phyloP scores from a whole-genome alignment of 2,888 invertebrate genomes.

The Chalcosyrphus nemorum region DNA sequence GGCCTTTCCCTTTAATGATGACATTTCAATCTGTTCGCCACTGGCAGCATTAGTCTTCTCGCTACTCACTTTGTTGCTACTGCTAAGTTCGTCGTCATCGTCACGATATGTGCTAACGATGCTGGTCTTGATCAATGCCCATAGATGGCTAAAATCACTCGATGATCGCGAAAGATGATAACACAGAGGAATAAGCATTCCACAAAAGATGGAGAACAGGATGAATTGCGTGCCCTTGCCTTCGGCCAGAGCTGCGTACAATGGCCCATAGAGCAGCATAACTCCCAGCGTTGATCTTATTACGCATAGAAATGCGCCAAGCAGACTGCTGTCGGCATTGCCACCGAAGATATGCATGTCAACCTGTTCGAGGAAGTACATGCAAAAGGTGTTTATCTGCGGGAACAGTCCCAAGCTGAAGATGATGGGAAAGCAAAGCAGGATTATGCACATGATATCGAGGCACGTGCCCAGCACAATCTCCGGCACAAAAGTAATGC shows the following conservation, averaged over 20 bases:
- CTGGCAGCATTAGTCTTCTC: slow-evolving; percentile 64
- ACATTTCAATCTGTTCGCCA: slow-evolving; percentile 78
- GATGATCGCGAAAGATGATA: slow-evolving; percentile 97
- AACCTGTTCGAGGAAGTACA: slow-evolving; percentile 98
- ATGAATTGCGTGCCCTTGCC: slow-evolving; percentile 93
- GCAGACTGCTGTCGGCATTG: slow-evolving; percentile 92
- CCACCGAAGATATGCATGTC: slow-evolving; percentile 96
- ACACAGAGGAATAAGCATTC: slow-evolving; percentile 91
- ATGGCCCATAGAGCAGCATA: slow-evolving; percentile 91
- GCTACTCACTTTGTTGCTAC: slow-evolving; percentile 27
- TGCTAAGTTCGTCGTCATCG: slow-evolving; percentile 83
- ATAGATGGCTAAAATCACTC: slow-evolving; percentile 94
- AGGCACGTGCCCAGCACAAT: slow-evolving; percentile 86
- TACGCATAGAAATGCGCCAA: slow-evolving; percentile 89
- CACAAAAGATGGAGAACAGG: slow-evolving; percentile 96
- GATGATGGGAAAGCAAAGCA: slow-evolving; percentile 95
- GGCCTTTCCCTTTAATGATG: slow-evolving; percentile 75
- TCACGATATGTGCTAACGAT: slow-evolving; percentile 90
- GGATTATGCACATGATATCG: slow-evolving; percentile 89
- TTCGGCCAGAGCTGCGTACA: slow-evolving; percentile 93
- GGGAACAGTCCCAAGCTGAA: slow-evolving; percentile 98
- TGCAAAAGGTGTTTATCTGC: slow-evolving; percentile 97
- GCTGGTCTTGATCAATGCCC: slow-evolving; percentile 91
- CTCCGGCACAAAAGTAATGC: slow-evolving; percentile 82
- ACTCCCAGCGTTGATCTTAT: slow-evolving; percentile 91